Base-by-base conservation (phyloP, 2,888 invertebrate species). In the Syritta pipiens region DNA sequence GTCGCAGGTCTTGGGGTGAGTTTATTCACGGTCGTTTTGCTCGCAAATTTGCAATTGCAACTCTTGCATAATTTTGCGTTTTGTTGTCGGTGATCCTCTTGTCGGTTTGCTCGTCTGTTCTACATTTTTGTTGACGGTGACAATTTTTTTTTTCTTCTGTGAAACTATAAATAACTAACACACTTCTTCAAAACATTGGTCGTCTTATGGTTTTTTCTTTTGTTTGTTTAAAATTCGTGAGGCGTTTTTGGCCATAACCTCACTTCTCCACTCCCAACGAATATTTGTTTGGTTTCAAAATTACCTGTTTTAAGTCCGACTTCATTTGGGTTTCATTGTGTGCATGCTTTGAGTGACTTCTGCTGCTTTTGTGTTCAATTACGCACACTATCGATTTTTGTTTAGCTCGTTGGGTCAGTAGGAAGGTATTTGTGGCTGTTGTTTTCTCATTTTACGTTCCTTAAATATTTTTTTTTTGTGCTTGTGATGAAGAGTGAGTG, bases 1-100 rank as follows among this genome's bases (percentile, higher is more conserved):
- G 92, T 44, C 89, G 90, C 12, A 87, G 89, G 75, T 90, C 92
- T 87, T 94, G 94, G 94, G 93, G 94, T 94, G 88, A 92, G 92
- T 87, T 48, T 26, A 40, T 63, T 63, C 19, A 46, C 14, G 32
- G 35, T 46, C 28, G 22, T 26, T 20, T 32, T 32, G 10, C 32
- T 19, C 37, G 26, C n/a, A n/a, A n/a, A n/a, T n/a, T n/a, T 62
- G 32, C 6, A 22, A 30, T 1, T 42, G 14, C 32, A 20, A 32
- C 24, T 51, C 24, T 20, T 19, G 32, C 24, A 10, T 53, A 44
- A 35, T 12, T 14, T 12, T 42, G 24, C 32, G 22, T 53, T 67
- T 62, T 49, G 62, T 69, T 69, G 60, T 62, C 69, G 62, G 71
- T 49, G 44, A 63, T 55, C 17, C 30, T 14, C 40, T 22, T 42